phyloP scores from a whole-genome alignment of 2,888 invertebrate genomes.

The Aphidoletes aphidimyza region DNA sequence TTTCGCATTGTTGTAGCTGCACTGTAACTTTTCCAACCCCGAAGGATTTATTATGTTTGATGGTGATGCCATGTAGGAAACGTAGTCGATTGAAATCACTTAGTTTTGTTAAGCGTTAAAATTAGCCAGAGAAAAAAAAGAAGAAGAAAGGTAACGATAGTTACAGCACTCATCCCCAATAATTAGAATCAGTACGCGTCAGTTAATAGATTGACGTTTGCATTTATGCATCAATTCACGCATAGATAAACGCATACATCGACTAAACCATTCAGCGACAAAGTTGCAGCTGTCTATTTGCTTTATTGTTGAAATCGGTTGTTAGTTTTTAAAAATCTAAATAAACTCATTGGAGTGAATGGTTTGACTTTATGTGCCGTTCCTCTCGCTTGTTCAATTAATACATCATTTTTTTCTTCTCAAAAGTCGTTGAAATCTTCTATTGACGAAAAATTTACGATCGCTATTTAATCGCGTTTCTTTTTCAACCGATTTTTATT shows the following conservation, averaged over 20 bases:
- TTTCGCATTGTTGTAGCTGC: not conserved
- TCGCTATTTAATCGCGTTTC: no score
- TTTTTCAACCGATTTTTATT: no score
- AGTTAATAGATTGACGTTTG: constrained; percentile 43
- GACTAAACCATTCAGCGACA: not conserved
- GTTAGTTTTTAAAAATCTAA: not conserved
- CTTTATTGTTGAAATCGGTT: not conserved
- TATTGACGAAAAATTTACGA: no score
- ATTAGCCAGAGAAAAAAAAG: not conserved
- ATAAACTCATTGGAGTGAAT: constrained; percentile 7
- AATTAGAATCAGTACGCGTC: constrained; percentile 44
- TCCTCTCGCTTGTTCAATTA: constrained; percentile 20
- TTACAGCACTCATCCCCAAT: constrained; percentile 36
- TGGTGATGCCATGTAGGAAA: constrained; percentile 1
- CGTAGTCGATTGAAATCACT: constrained; percentile 26
- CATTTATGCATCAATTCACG: constrained; percentile 45
- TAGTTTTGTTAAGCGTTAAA: constrained; percentile 50
- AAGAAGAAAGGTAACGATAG: not conserved
- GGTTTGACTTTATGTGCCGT: constrained; percentile 45
- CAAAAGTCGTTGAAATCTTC: no score
- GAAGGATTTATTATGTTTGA: not conserved
- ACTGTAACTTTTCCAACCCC: not conserved
- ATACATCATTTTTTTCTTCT: not conserved
- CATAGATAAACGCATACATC: constrained; percentile 26
- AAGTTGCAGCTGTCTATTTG: constrained; percentile 47